Evolutionary conservation across 2,888 invertebrate genomes (phyloP).

Genomic region (Chrysopilus asiliformis): DNA sequence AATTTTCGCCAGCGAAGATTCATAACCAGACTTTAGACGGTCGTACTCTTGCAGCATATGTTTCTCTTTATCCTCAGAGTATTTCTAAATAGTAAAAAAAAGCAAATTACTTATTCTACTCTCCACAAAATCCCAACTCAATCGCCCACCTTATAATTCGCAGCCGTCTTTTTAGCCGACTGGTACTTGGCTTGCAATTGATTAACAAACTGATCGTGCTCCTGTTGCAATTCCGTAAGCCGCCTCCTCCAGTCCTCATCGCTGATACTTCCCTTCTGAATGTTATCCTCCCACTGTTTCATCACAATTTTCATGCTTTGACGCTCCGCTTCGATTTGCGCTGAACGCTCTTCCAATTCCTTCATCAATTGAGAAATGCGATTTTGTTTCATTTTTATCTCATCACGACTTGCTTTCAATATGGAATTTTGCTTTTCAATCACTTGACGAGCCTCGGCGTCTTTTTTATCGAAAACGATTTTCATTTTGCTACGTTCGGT

Average conservation of each 20-base stretch:
- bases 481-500: slow-evolving; percentile 30
- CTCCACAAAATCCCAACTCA: neutral
- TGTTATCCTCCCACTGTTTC: slow-evolving; percentile 36
- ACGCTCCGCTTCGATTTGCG: slow-evolving; percentile 36
- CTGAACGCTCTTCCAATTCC: slow-evolving; percentile 27
- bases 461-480: slow-evolving; percentile 24
- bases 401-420: slow-evolving; percentile 25
- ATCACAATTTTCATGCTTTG: slow-evolving; percentile 37
- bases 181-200: slow-evolving; percentile 46
- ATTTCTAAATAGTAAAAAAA: slow-evolving; percentile 36
- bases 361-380: slow-evolving; percentile 27
- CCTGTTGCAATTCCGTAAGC: slow-evolving; percentile 31
- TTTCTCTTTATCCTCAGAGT: slow-evolving; percentile 48
- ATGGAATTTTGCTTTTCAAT: slow-evolving; percentile 23
- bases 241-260: slow-evolving; percentile 36
- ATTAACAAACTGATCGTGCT: slow-evolving; percentile 38
- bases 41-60: slow-evolving; percentile 49
- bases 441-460: slow-evolving; percentile 18
- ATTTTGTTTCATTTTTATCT: slow-evolving; percentile 36
- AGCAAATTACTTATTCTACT: slow-evolving; percentile 6
- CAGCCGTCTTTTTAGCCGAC: slow-evolving; percentile 46
- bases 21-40: slow-evolving; percentile 48
- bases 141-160: slow-evolving; percentile 41
- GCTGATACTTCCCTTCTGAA: slow-evolving; percentile 37
- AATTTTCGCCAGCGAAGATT: slow-evolving; percentile 24